phyloP scores from a whole-genome alignment of 2,113 vertebrate species.

The Gila orcuttii region DNA sequence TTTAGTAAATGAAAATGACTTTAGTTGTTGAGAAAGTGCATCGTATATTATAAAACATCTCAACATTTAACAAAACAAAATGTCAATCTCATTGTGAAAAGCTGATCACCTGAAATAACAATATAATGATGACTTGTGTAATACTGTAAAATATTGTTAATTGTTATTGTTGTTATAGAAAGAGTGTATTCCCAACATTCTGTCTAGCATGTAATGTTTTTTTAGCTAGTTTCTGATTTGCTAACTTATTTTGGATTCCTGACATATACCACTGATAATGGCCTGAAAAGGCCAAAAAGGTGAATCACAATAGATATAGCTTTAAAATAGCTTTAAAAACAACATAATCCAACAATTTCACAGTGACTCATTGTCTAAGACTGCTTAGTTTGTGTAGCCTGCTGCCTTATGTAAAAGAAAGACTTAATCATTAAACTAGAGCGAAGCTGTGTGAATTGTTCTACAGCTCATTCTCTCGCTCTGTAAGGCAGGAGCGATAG shows the following conservation, averaged over 20 bases:
- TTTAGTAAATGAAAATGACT: not conserved
- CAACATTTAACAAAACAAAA: too few species aligned
- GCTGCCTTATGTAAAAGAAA: constrained; percentile 20
- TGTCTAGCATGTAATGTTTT: not conserved
- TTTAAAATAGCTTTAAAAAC: not conserved
- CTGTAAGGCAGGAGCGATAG: not conserved
- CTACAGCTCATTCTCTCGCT: not conserved
- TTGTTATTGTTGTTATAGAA: too few species aligned
- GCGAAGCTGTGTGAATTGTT: constrained; percentile 4
- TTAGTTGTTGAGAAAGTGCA: too few species aligned
- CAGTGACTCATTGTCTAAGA: constrained; percentile 16
- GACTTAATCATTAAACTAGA: constrained; percentile 32
- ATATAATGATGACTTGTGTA: not conserved
- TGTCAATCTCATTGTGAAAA: not conserved
- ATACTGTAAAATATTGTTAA: too few species aligned
- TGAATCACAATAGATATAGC: not conserved
- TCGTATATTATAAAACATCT: too few species aligned
- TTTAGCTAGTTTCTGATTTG: not conserved
- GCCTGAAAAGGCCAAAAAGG: not conserved
- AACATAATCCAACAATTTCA: constrained; percentile 3
- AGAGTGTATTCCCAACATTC: too few species aligned
- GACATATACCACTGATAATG: not conserved
- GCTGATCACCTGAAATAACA: not conserved
- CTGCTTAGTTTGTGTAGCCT: not conserved
- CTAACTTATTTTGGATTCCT: not conserved